phyloP scores from a whole-genome alignment of 2,888 invertebrate species.

The Parascotia fuliginaria region DNA sequence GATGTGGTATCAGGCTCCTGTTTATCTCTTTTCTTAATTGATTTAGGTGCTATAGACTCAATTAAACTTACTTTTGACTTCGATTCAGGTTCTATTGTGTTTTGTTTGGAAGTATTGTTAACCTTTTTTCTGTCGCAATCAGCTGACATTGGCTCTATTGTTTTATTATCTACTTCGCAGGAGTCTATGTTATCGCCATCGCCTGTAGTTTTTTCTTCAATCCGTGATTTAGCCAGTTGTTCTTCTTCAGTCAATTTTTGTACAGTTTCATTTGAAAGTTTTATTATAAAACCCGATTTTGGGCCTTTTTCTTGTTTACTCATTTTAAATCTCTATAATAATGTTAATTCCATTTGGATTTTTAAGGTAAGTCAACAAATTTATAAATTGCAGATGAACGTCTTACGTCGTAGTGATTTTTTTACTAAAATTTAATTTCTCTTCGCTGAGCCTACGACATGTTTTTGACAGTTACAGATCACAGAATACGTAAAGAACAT shows the following conservation, averaged over 20 bases:
- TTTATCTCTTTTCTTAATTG: conserved; percentile 2
- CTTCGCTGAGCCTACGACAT: too few relatives aligned
- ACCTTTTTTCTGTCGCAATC: conserved; percentile 11
- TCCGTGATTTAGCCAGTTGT: conserved; percentile 45
- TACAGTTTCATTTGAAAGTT: conserved; percentile 77
- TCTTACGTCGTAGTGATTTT: too few relatives aligned
- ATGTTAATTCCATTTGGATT: conserved; percentile 4
- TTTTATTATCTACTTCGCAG: conserved; percentile 2
- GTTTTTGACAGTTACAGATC: too few relatives aligned
- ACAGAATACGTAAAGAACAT: too few relatives aligned
- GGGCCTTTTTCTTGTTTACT: conserved; percentile 60
- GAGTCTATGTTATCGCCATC: conserved; percentile 10
- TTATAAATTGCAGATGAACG: background rate
- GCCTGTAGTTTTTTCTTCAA: conserved; percentile 15
- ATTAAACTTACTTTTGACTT: background rate
- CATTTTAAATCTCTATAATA: conserved; percentile 47
- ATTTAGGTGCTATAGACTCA: conserved; percentile 1
- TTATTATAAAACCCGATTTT: conserved; percentile 78
- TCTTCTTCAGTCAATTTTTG: conserved; percentile 76
- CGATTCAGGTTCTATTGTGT: conserved; percentile 6
- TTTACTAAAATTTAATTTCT: too few relatives aligned
- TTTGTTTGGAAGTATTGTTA: conserved; percentile 6
- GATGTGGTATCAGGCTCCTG: conserved; percentile 26
- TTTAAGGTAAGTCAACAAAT: background rate
- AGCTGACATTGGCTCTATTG: background rate